Percentiles rank a stretch among this genome's conserved stretches.
Evolutionary conservation across 2,797 vertebrate species (phyloP).

Genomic region (Anguilla anguilla): DNA sequence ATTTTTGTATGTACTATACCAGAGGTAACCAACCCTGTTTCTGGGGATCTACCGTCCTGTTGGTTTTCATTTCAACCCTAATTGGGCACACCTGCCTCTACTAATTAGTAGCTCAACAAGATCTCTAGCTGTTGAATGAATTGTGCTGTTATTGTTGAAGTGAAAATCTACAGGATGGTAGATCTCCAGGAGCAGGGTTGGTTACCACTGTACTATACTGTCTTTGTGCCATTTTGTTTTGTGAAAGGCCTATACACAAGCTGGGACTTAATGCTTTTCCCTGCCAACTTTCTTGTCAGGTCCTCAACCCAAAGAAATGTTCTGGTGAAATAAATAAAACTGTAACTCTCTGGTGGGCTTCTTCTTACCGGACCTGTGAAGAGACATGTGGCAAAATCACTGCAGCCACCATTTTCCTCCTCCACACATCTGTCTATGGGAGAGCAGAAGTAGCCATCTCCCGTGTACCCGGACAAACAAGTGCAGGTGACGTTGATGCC

Average conservation of each 20-base stretch:
- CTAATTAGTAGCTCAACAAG: no score
- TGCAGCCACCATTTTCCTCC: slow-evolving; percentile 87
- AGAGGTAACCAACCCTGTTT: no score
- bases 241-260: neutral
- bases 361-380: slow-evolving; percentile 87
- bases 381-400: slow-evolving; percentile 86
- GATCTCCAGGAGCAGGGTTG: no score
- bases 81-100: no score
- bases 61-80: no score
- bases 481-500: slow-evolving; percentile 76
- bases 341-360: neutral
- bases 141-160: no score
- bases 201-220: neutral
- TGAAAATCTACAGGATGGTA: no score
- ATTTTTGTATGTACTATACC: neutral
- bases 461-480: slow-evolving; percentile 77
- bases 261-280: neutral
- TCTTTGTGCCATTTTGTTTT: neutral
- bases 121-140: no score
- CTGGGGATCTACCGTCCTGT: no score
- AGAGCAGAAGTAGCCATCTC: slow-evolving; percentile 82
- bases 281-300: no score
- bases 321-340: neutral
- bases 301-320: no score
- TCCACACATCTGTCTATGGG: slow-evolving; percentile 82